Conservation (phyloP, 23 tunicate genomes). For the Halocynthia roretzi region DNA sequence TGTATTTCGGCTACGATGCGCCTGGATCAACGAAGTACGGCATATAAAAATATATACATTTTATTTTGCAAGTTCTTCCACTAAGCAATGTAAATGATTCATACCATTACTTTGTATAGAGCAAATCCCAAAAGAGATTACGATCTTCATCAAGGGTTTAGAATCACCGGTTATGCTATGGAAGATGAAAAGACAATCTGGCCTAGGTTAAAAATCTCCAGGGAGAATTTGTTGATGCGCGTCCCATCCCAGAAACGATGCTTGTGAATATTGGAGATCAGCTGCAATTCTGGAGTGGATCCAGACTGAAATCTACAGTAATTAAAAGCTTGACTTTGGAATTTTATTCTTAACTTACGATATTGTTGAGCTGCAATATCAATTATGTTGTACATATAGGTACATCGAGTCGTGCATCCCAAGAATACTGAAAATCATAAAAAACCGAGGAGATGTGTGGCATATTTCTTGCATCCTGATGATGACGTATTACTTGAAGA, state of each 20-base stretch:
- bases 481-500: conserved; percentile 3
- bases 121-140: background rate
- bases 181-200: conserved; percentile 2
- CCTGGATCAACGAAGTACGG: background rate
- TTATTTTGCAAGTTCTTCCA: no score
- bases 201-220: background rate
- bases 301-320: no score
- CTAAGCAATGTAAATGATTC: no score
- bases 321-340: no score
- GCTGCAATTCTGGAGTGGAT: no score
- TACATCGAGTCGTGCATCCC: conserved; percentile 1
- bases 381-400: background rate
- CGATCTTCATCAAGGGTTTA: background rate
- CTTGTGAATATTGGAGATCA: no score
- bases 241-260: no score
- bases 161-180: background rate
- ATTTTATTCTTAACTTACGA: no score
- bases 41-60: background rate
- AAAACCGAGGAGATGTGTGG: conserved; percentile 1
- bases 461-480: conserved; percentile 10
- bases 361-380: no score
- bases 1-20: background rate
- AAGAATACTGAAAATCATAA: background rate
- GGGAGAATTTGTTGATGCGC: no score
- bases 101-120: background rate